A percentile compares a stretch with the other conserved stretches of the same genome.
Evolutionary conservation across 30 jellyfish, hydroid and myxozoan species (phyloP).

Genomic region (Hydra vulgaris): DNA sequence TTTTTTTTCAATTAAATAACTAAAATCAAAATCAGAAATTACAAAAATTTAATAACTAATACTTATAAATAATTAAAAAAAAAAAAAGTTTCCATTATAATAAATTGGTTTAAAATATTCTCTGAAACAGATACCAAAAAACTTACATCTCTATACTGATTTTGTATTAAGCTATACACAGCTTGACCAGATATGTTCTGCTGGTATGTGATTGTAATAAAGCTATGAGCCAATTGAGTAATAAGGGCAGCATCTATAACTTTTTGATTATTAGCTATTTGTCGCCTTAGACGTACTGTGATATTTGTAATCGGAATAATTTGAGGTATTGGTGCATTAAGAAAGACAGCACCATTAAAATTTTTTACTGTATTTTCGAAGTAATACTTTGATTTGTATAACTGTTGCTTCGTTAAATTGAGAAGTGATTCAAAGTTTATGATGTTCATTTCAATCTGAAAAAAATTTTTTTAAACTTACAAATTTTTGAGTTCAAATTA

Average conservation of each 20-base stretch:
- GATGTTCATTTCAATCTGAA: conserved; percentile 69
- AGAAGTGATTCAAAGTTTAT: conserved; percentile 50
- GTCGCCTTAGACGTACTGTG: conserved; percentile 44
- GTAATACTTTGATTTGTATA: conserved; percentile 38
- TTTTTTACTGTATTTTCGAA: conserved; percentile 42
- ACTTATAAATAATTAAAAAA: too few relatives aligned
- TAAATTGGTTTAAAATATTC: too few relatives aligned
- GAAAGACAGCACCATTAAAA: conserved; percentile 61
- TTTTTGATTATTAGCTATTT: conserved; percentile 21
- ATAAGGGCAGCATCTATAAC: conserved; percentile 62
- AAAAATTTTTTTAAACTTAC: too few relatives aligned
- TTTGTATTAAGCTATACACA: conserved; percentile 40
- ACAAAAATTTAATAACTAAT: too few relatives aligned
- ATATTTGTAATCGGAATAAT: conserved; percentile 65
- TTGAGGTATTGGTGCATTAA: conserved; percentile 48
- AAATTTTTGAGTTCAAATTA: too few relatives aligned
- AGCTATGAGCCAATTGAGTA: conserved; percentile 76
- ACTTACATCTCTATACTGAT: conserved; percentile 56
- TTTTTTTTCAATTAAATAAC: too few relatives aligned
- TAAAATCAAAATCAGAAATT: too few relatives aligned
- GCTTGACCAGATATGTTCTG: conserved; percentile 55
- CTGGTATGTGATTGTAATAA: conserved; percentile 36
- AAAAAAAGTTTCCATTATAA: too few relatives aligned
- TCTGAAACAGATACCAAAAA: too few relatives aligned
- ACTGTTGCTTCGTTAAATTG: conserved; percentile 33